Percentiles rank a stretch among this genome's conserved stretches.
Evolutionary conservation across 2,888 invertebrate species (phyloP).

Genomic region (Pheosia tremula): DNA sequence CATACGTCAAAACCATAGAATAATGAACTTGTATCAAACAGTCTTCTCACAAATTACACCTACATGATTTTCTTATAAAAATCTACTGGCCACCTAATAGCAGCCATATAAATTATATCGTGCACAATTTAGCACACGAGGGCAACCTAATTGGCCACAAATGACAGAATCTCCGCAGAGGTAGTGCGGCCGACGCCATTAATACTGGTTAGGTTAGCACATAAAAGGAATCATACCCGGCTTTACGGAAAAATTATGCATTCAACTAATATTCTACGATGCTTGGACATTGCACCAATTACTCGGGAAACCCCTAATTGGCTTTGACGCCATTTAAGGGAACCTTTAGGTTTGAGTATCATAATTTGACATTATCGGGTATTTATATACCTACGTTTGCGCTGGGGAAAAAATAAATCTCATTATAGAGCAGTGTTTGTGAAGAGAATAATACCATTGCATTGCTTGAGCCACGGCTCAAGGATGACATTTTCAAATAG

Average conservation of each 20-base stretch:
- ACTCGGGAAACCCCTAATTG: constrained; percentile 43
- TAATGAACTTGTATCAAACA: neutral
- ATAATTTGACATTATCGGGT: constrained; percentile 42
- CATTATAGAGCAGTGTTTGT: too few relatives aligned
- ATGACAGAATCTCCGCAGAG: constrained; percentile 62
- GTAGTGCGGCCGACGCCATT: constrained; percentile 58
- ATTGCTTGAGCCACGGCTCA: too few relatives aligned
- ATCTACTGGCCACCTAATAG: constrained; percentile 41
- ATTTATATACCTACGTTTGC: constrained; percentile 22
- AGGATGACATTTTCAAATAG: too few relatives aligned
- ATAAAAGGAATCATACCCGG: constrained; percentile 67
- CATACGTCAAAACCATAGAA: neutral
- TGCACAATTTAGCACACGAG: constrained; percentile 63
- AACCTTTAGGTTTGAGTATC: constrained; percentile 30
- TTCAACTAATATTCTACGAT: constrained; percentile 46
- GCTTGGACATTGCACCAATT: constrained; percentile 43
- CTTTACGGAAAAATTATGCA: constrained; percentile 71
- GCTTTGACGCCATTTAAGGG: too few relatives aligned
- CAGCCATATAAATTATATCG: constrained; percentile 61
- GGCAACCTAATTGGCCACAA: constrained; percentile 67
- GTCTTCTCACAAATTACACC: neutral
- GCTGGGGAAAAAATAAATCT: constrained; percentile 10
- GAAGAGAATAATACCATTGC: too few relatives aligned
- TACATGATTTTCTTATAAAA: constrained; percentile 1
- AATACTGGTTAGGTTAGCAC: constrained; percentile 70